phyloP scores from a whole-genome alignment of 2,113 vertebrate genomes.

The Sapajus apella region DNA sequence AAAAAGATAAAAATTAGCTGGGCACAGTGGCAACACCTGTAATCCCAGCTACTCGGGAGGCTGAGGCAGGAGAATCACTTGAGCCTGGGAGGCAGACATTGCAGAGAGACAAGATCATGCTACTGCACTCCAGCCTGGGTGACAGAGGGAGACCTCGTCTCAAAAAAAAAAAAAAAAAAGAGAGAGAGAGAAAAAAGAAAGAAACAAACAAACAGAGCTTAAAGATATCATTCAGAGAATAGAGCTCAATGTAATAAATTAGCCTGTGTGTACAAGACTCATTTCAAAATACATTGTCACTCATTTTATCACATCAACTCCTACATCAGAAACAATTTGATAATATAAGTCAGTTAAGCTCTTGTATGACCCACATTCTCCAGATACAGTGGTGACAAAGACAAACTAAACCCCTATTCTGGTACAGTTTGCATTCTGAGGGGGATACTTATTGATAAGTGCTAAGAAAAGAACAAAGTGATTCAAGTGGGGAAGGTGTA shows the following conservation, averaged over 20 bases:
- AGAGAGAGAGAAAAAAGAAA: too few relatives aligned
- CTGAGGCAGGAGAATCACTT: too few relatives aligned
- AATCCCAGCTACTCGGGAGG: too few relatives aligned
- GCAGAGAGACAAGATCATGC: too few relatives aligned
- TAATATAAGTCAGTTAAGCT: not conserved
- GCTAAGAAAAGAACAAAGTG: not conserved
- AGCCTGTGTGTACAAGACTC: not conserved
- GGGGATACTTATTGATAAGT: not conserved
- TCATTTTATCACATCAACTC: not conserved
- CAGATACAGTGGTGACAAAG: not conserved
- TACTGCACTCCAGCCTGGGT: too few relatives aligned
- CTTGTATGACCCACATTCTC: not conserved
- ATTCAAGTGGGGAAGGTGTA: not conserved
- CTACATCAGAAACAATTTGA: not conserved
- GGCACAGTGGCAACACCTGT: too few relatives aligned
- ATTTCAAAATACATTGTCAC: not conserved
- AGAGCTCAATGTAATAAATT: not conserved
- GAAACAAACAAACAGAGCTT: not conserved
- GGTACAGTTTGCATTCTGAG: not conserved
- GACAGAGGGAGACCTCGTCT: too few relatives aligned
- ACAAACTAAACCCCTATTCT: not conserved
- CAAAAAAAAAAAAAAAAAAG: too few relatives aligned
- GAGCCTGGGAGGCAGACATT: too few relatives aligned
- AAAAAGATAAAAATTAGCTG: too few relatives aligned
- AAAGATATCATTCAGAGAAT: not conserved